These are phyloP conservation scores for Petrophora chlorosata DNA, from an alignment of 2,888 invertebrate genomes.

Conservation along the genomic window DNA sequence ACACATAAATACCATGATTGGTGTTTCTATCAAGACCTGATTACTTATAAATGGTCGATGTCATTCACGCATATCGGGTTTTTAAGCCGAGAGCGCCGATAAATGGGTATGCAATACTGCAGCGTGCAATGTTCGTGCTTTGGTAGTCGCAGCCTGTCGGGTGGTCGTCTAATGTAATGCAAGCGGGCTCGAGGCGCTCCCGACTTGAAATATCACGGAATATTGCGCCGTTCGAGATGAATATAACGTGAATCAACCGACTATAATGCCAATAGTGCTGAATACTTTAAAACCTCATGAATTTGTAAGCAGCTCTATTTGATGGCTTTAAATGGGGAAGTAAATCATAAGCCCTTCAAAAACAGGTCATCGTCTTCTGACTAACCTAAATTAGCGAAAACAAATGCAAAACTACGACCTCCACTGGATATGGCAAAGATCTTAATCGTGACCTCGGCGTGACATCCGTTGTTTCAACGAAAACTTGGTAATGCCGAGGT, in stretches of 20 bases:
- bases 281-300: slow-evolving; percentile 7
- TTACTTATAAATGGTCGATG: slow-evolving; percentile 57
- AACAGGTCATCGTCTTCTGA: slow-evolving; percentile 9
- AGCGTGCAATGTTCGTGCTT: slow-evolving; percentile 51
- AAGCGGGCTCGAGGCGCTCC: slow-evolving; percentile 67
- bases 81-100: slow-evolving; percentile 51
- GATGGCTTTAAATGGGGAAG: slow-evolving; percentile 9
- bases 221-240: slow-evolving; percentile 59
- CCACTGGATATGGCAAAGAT: slow-evolving; percentile 52
- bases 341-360: slow-evolving; percentile 27
- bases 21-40: slow-evolving; percentile 50
- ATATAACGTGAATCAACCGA: slow-evolving; percentile 49
- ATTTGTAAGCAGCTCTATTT: background rate
- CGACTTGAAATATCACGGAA: slow-evolving; percentile 73
- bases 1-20: slow-evolving; percentile 41
- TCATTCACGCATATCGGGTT: slow-evolving; percentile 52
- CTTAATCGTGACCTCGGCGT: slow-evolving; percentile 62
- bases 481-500: slow-evolving; percentile 56
- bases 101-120: slow-evolving; percentile 44
- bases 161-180: slow-evolving; percentile 74
- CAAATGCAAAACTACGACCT: slow-evolving; percentile 45
- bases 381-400: slow-evolving; percentile 42
- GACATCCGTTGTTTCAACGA: slow-evolving; percentile 62
- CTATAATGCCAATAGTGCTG: slow-evolving; percentile 28
- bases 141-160: slow-evolving; percentile 56